Percentiles rank a stretch among this genome's conserved stretches.
Evolutionary conservation across 2,113 vertebrate species (phyloP).

Genomic region (Rynchops niger): DNA sequence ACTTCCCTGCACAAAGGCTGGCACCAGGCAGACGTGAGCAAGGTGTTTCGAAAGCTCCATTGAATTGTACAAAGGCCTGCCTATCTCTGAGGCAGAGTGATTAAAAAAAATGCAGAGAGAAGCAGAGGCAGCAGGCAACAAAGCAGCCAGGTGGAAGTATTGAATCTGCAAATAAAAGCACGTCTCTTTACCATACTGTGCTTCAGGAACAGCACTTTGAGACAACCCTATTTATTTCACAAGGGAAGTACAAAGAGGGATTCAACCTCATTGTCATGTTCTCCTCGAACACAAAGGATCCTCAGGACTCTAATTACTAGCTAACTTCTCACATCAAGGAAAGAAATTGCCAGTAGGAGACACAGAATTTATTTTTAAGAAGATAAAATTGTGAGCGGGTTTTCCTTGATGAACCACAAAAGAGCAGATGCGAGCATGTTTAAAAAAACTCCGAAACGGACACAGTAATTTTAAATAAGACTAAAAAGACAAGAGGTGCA

Average conservation of each 20-base stretch:
- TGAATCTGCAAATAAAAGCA: background rate
- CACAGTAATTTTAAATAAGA: slow-evolving; percentile 15
- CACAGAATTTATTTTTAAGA: slow-evolving; percentile 20
- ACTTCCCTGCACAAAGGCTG: background rate
- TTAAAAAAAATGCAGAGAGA: background rate
- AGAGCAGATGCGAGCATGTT: slow-evolving; percentile 3
- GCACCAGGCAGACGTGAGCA: background rate
- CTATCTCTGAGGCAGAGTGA: background rate
- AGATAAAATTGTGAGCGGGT: slow-evolving; percentile 4
- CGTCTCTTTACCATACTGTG: background rate
- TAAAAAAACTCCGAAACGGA: background rate
- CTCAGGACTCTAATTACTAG: slow-evolving; percentile 21
- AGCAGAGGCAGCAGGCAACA: slow-evolving; percentile 7
- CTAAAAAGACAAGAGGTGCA: slow-evolving; percentile 17
- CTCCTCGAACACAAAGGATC: background rate
- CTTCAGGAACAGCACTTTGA: slow-evolving; percentile 7
- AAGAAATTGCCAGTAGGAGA: slow-evolving; percentile 3
- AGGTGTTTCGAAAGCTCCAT: accelerated
- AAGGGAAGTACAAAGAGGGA: slow-evolving; percentile 7
- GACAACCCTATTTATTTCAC: slow-evolving; percentile 37
- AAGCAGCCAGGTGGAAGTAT: slow-evolving; percentile 1
- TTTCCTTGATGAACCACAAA: slow-evolving; percentile 37
- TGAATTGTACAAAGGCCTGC: background rate
- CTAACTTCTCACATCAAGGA: slow-evolving; percentile 8
- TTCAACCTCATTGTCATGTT: slow-evolving; percentile 32